Evolutionary conservation across 2,888 invertebrate species (phyloP), one percentile per base, ranked within the genome.

Genomic region (Germaria angustata): DNA sequence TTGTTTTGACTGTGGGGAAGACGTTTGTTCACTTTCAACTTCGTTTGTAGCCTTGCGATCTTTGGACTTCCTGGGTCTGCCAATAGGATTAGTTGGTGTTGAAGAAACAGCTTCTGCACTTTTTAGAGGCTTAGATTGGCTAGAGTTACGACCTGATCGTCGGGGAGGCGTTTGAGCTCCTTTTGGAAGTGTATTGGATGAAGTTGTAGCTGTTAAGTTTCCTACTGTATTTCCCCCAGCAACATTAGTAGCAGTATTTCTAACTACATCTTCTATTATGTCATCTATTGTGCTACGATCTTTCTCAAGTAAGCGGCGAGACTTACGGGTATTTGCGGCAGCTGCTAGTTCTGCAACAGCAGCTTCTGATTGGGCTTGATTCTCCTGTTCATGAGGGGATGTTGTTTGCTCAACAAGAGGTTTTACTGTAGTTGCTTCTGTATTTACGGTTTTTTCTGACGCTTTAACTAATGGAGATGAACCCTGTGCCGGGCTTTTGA

Each of bases 231-330:
- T 65, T 4, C 76, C 76, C 0, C 69, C 72, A 7, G 77, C 53
- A n/a, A 78, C 34, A 7, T 87, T 86, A 92, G 85, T 92, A 89
- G 85, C 85, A 0, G 93, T 92, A 79, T 95, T 95, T 85, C 96
- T 94, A 1, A 97, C 94, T 0, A 97, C 97, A 87, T 98, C 97
- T 85, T 98, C 98, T 84, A 97, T 97, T 13, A 96, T 94, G 86
- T 97, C 97, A 88, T 98, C 98, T 9, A 96, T 94, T 1, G 96
- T 95, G 81, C 93, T 95, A 79, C 95, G 93, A 87, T 95, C 96
- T 87, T 95, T 94, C 88, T 96, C 96, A 87, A 95, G 95, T 69
- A 97, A 91, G 81, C 97, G 93, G 76, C 95, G 93, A 0, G 96
- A 97, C 90, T 97, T 96, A 65, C 97, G 92, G 0, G 96, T 96